A percentile compares a stretch with the other conserved stretches of the same genome.
Evolutionary conservation across 2,113 vertebrate genomes (phyloP).

Genomic region (Conger conger): DNA sequence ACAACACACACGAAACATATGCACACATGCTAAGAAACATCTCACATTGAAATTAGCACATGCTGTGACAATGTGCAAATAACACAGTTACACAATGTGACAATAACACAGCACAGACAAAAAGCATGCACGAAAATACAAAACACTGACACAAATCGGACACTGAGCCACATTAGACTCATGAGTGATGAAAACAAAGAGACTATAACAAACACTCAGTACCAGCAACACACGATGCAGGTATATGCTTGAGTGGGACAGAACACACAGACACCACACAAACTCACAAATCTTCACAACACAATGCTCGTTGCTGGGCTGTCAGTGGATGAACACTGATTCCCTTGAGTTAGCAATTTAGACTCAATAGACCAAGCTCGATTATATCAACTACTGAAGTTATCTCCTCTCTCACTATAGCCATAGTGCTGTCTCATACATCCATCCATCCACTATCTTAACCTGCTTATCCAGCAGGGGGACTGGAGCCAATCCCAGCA

Average conservation of each 20-base stretch:
- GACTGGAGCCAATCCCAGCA: too few species aligned
- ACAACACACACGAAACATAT: slow-evolving; percentile 37
- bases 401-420: neutral
- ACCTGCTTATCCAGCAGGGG: too few species aligned
- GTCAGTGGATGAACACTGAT: neutral
- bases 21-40: neutral
- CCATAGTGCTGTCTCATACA: too few species aligned
- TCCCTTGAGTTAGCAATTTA: neutral
- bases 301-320: neutral
- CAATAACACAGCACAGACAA: neutral
- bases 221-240: neutral
- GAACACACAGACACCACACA: neutral
- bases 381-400: neutral
- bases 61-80: neutral
- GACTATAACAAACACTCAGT: neutral
- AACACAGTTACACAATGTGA: neutral
- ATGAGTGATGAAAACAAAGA: slow-evolving; percentile 2
- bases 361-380: neutral
- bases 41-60: neutral
- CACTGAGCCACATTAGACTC: neutral
- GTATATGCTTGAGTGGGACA: neutral
- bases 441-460: too few species aligned
- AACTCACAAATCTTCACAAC: neutral
- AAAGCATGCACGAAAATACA: neutral
- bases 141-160: neutral